phyloP scores from a whole-genome alignment of 2,113 vertebrate species.

The Xenopus borealis region DNA sequence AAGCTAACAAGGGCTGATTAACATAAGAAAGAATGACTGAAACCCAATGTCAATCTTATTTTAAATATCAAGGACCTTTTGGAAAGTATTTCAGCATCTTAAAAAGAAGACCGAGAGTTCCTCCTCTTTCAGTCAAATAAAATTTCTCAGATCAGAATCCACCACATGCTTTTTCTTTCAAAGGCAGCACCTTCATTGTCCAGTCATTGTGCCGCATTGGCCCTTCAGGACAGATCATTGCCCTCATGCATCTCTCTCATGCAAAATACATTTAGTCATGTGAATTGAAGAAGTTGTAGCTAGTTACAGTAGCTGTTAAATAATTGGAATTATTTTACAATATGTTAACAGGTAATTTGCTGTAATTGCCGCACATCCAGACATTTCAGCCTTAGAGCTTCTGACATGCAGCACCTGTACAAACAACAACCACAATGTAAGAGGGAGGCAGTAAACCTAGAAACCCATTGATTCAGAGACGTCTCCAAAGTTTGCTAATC shows the following conservation, averaged over 20 bases:
- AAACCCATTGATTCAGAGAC: not conserved
- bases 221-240: too few species aligned
- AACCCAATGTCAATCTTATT: conserved; percentile 13
- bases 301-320: too few species aligned
- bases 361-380: too few species aligned
- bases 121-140: not conserved
- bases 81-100: not conserved
- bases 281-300: too few species aligned
- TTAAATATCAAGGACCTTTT: conserved; percentile 25
- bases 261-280: too few species aligned
- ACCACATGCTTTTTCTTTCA: too few species aligned
- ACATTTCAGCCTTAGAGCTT: too few species aligned
- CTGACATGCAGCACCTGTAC: not conserved
- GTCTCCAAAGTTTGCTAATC: too few species aligned
- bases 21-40: conserved; percentile 63
- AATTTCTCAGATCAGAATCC: not conserved
- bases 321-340: conserved; percentile 16
- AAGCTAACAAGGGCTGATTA: conserved; percentile 64
- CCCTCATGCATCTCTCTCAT: too few species aligned
- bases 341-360: conserved; percentile 26
- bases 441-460: conserved; percentile 12
- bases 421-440: not conserved
- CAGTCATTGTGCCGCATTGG: too few species aligned
- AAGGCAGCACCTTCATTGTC: too few species aligned
- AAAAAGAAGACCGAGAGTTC: not conserved